Evolutionary conservation across 37 sponge, comb jelly and placozoan genomes (phyloP).

Genomic region (Hexactinellida sp.): DNA sequence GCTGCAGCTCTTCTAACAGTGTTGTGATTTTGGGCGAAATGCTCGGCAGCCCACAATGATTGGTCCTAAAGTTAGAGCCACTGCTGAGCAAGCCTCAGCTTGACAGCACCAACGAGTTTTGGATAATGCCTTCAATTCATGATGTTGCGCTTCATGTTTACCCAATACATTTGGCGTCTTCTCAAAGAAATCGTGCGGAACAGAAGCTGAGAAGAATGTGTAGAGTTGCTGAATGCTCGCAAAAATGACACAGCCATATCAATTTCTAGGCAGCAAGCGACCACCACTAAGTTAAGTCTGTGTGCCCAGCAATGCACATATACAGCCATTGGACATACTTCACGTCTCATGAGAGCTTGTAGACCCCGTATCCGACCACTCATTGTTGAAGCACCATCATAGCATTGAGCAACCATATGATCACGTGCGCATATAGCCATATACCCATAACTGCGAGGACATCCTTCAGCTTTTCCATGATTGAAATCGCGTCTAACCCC

Average conservation of each 20-base stretch:
- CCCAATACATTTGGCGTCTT: background rate
- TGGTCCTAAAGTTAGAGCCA: background rate
- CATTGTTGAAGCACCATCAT: background rate
- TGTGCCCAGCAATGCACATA: background rate
- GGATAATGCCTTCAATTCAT: background rate
- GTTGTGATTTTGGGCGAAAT: background rate
- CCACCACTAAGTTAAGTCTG: background rate
- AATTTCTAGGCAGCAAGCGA: background rate
- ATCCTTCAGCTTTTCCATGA: background rate
- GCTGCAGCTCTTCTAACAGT: background rate
- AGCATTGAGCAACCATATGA: background rate
- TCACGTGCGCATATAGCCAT: background rate
- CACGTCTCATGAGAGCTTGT: background rate
- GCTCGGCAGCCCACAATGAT: background rate
- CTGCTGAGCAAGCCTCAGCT: background rate
- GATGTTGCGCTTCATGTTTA: background rate
- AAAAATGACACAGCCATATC: background rate
- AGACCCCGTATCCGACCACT: background rate
- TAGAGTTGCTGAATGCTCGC: background rate
- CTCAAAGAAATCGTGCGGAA: background rate
- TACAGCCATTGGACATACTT: background rate
- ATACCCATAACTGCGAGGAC: background rate
- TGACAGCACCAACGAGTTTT: conserved; percentile 5
- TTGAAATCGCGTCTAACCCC: background rate
- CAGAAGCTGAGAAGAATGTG: background rate